Evolutionary conservation across 1,140 invertebrate species (phyloP).

Genomic region (Neodiprion lecontei): DNA sequence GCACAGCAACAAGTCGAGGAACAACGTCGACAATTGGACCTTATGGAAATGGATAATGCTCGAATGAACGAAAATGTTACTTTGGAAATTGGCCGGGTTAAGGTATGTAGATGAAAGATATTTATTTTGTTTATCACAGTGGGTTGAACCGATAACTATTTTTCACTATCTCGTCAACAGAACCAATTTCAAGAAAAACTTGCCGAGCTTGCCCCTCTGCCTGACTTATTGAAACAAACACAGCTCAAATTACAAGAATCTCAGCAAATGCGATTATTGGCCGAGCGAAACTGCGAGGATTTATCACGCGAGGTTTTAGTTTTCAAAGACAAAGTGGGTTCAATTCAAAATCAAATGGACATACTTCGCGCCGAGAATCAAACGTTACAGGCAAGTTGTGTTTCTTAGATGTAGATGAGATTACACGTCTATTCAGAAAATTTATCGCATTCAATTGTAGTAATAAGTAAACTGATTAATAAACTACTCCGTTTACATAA

Average conservation of each 20-base stretch:
- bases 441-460: conserved; percentile 9
- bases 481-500: conserved; percentile 7
- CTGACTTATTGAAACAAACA: conserved; percentile 75
- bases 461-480: not conserved
- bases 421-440: not conserved
- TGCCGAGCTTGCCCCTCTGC: conserved; percentile 74
- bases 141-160: not conserved
- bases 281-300: conserved; percentile 69
- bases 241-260: conserved; percentile 75
- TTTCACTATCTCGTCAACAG: conserved; percentile 31
- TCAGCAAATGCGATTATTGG: conserved; percentile 69
- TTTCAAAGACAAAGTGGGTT: conserved; percentile 64
- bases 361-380: conserved; percentile 44
- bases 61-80: conserved; percentile 79
- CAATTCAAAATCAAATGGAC: conserved; percentile 42
- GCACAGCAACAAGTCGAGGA: conserved; percentile 79
- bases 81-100: conserved; percentile 75
- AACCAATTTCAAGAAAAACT: conserved; percentile 77
- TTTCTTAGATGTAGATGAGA: not conserved
- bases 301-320: conserved; percentile 65
- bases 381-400: conserved; percentile 33
- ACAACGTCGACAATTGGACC: conserved; percentile 72
- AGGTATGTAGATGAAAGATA: conserved; percentile 59
- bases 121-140: not conserved
- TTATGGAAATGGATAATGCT: conserved; percentile 78